Percentiles rank a stretch among this genome's conserved stretches.
Conservation (phyloP, 30 jellyfish, hydroid and myxozoan genomes). For the Calvadosia cruxmelitensis region DNA sequence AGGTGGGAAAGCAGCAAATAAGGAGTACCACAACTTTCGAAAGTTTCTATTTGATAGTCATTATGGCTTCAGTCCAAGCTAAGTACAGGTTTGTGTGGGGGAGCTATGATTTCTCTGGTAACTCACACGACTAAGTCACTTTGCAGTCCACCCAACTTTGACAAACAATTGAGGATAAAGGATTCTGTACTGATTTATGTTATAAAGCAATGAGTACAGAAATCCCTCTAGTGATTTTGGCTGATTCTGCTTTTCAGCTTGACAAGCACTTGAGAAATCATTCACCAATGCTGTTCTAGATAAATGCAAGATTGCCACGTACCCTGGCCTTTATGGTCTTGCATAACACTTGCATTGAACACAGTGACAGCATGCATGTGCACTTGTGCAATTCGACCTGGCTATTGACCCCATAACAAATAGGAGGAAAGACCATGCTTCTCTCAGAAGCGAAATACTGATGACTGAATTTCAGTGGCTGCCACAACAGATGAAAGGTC, state of each 20-base stretch:
- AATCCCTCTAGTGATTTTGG: not conserved
- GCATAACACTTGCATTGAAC: too few species aligned
- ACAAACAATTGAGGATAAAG: slow-evolving; percentile 1
- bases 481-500: too few species aligned
- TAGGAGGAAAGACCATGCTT: too few species aligned
- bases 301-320: too few species aligned
- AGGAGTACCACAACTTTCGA: slow-evolving; percentile 38
- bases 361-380: too few species aligned
- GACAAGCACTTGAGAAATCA: not conserved
- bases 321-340: too few species aligned
- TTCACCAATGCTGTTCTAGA: not conserved
- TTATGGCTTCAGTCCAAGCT: slow-evolving; percentile 31
- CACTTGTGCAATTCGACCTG: too few species aligned
- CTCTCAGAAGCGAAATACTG: too few species aligned
- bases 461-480: too few species aligned
- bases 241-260: not conserved
- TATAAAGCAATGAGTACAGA: not conserved
- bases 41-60: slow-evolving; percentile 11
- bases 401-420: too few species aligned
- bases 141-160: slow-evolving; percentile 21
- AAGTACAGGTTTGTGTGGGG: slow-evolving; percentile 17
- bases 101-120: slow-evolving; percentile 24
- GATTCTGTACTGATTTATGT: not conserved
- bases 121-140: slow-evolving; percentile 16
- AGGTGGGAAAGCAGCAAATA: slow-evolving; percentile 24